Base-by-base conservation (phyloP, 2,888 invertebrate genomes). In the Dryococelus australis region DNA sequence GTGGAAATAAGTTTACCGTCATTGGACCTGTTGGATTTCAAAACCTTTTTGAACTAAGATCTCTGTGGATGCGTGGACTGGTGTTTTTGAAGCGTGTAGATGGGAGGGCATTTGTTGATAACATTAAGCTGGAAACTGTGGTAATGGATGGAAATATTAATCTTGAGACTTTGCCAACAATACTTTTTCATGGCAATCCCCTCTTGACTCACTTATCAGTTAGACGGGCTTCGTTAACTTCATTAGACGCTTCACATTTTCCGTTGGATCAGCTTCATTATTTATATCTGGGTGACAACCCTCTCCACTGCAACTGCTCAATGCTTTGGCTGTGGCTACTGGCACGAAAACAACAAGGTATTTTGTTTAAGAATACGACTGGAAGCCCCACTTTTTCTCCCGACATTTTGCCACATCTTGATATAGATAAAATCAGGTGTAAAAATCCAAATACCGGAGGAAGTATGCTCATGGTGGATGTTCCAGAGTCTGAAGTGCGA, bases 291-390 rank as follows among this genome's bases (percentile, higher is more conserved):
- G 96, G 96, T 53, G 97, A 97, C 51, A 97, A 98, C 93, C 97
- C 97, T 0, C 94, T 98, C 89, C 94, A 95, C 88, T 98, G 98
- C 92, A 98, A 98, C 92, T 98, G 98, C 91, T 97, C 97, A 86
- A 93, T 98, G 88, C 94, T 96, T 89, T 98, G 98, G 98, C 93
- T 98, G 83, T 97, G 97, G 97, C 96, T 96, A 91, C 93, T 97
- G 84, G 90, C 89, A 2, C 53, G 87, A 24, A 53, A 87, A 26
- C 88, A 88, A 47, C 28, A 43, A 12, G 90, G 90, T 85, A 85
- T 81, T 8, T 86, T 88, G 51, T 35, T 83, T 20, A 86, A 27
- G n/a, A 87, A 88, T 27, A 35, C 86, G 27, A 35, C 87, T 26
- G 24, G 85, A 24, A 78, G 47, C 80, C 83, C 87, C 16, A 84